Conservation (phyloP, 2,797 vertebrate species). For the Semotilus atromaculatus region DNA sequence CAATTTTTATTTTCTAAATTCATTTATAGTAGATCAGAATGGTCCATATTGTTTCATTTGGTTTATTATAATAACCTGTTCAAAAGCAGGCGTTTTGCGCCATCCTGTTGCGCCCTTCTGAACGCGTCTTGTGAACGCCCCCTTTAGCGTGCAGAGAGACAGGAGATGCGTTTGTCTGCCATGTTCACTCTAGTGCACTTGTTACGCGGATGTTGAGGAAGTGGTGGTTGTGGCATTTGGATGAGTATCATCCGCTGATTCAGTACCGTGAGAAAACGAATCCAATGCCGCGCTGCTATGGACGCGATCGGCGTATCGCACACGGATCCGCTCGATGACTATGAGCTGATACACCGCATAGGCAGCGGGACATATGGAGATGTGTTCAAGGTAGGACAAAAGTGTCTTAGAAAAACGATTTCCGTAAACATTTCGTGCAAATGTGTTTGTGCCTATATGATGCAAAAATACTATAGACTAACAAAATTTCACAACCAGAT, state of each 20-base stretch:
- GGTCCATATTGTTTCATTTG: background rate
- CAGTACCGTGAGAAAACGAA: conserved; percentile 7
- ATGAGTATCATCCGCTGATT: conserved; percentile 23
- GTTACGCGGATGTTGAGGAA: conserved; percentile 54
- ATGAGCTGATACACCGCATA: conserved; percentile 78
- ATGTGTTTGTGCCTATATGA: background rate
- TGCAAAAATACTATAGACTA: background rate
- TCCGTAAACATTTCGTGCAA: background rate
- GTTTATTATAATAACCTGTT: no score
- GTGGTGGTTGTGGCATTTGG: conserved; percentile 41
- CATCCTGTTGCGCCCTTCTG: background rate
- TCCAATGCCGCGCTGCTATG: conserved; percentile 51
- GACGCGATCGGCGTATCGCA: conserved; percentile 72
- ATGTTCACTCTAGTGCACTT: conserved; percentile 36
- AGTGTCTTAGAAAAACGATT: background rate
- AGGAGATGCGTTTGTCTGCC: conserved; percentile 8
- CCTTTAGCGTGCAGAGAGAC: background rate
- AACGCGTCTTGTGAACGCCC: conserved; percentile 18
- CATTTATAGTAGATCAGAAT: background rate
- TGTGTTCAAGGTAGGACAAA: conserved; percentile 77
- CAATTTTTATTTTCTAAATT: background rate
- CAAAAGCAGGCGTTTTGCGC: background rate
- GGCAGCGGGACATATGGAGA: conserved; percentile 82
- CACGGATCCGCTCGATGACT: conserved; percentile 78
- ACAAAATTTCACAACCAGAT: background rate